phyloP scores from a whole-genome alignment of 2,888 invertebrate species.

The Petrophora chlorosata region DNA sequence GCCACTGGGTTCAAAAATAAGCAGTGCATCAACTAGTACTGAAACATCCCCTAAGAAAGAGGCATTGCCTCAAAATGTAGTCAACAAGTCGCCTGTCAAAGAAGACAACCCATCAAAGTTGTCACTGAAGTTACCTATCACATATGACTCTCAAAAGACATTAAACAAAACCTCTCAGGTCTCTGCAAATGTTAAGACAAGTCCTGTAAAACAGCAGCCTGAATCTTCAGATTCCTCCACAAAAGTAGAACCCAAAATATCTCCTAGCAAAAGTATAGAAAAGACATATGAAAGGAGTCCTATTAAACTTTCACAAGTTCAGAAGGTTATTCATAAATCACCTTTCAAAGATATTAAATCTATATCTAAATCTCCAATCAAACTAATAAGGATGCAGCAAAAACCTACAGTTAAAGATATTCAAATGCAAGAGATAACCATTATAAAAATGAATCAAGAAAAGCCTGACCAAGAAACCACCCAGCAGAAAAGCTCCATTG shows the following conservation, averaged over 20 bases:
- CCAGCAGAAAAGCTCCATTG: not conserved
- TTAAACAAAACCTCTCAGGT: not conserved
- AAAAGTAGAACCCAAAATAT: constrained; percentile 22
- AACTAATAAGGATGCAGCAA: not conserved
- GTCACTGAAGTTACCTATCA: not conserved
- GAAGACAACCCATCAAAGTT: constrained; percentile 1
- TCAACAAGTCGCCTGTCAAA: not conserved
- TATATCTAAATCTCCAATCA: constrained; percentile 4
- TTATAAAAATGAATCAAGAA: constrained; percentile 18
- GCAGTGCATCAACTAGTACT: constrained; percentile 35
- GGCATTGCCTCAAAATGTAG: constrained; percentile 16
- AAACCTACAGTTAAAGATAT: constrained; percentile 2
- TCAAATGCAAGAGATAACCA: constrained; percentile 1
- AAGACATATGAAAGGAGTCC: constrained; percentile 14
- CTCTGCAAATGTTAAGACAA: constrained; percentile 4
- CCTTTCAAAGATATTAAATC: constrained; percentile 17
- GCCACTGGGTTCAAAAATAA: constrained; percentile 14
- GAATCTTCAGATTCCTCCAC: constrained; percentile 48
- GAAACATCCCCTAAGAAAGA: constrained; percentile 23
- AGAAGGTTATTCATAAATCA: constrained; percentile 17
- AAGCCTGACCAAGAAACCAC: constrained; percentile 5
- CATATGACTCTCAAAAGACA: not conserved
- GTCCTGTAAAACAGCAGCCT: constrained; percentile 33
- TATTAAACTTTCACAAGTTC: constrained; percentile 13
- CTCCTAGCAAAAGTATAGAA: constrained; percentile 24